A percentile compares a stretch with the other conserved stretches of the same genome.
Conservation (phyloP, 2,113 vertebrate species). For the Tinamus guttatus region DNA sequence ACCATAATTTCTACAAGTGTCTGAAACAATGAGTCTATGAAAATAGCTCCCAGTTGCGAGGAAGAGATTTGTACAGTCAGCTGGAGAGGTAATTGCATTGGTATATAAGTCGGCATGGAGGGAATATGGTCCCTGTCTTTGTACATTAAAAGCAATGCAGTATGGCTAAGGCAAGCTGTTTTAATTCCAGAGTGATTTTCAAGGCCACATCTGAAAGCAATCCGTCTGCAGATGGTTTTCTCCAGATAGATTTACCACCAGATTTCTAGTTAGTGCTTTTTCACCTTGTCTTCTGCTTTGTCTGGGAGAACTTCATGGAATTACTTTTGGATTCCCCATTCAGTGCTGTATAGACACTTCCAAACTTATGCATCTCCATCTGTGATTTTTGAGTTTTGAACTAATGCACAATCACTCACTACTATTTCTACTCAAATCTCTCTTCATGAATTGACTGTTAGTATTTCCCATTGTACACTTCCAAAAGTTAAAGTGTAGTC, state of each 20-base stretch:
- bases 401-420: background rate
- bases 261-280: background rate
- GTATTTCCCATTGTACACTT: background rate
- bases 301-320: background rate
- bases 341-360: background rate
- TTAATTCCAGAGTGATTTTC: slow-evolving; percentile 33
- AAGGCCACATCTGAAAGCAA: slow-evolving; percentile 30
- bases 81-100: slow-evolving; percentile 39
- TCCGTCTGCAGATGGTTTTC: slow-evolving; percentile 3
- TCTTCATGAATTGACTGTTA: background rate
- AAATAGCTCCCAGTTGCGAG: slow-evolving; percentile 51
- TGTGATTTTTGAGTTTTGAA: background rate
- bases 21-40: slow-evolving; percentile 55
- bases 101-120: slow-evolving; percentile 16
- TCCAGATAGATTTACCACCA: background rate
- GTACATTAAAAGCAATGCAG: background rate
- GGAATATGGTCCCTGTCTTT: slow-evolving; percentile 35
- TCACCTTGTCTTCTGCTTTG: background rate
- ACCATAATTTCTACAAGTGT: slow-evolving; percentile 56
- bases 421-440: background rate
- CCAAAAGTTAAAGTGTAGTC: background rate
- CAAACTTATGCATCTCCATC: background rate
- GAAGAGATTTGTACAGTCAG: slow-evolving; percentile 16
- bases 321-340: background rate
- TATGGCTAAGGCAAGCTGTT: background rate